phyloP scores from a whole-genome alignment of 2,888 invertebrate genomes.

The Lacanobia wlatinum region DNA sequence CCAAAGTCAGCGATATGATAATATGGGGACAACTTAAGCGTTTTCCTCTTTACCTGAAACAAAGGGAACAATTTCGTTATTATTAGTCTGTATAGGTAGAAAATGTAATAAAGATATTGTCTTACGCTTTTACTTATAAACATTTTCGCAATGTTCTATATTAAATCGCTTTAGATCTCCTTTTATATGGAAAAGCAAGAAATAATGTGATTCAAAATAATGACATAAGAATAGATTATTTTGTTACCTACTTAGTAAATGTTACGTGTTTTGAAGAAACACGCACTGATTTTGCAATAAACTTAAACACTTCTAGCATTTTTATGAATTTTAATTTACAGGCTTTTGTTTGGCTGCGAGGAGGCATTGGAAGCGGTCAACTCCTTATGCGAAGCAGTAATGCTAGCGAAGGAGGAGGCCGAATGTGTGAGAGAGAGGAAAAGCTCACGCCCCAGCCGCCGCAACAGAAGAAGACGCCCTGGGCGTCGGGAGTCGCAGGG shows the following conservation, averaged over 20 bases:
- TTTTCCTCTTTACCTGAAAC: constrained; percentile 66
- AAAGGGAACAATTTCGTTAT: constrained; percentile 59
- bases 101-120: constrained; percentile 42
- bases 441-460: no score
- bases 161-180: constrained; percentile 22
- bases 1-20: constrained; percentile 65
- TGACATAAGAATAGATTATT: not conserved
- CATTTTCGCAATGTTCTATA: constrained; percentile 28
- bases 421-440: no score
- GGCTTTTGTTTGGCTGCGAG: no score
- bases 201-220: constrained; percentile 1
- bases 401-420: no score
- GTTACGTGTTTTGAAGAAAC: not conserved
- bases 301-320: no score
- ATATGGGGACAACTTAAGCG: constrained; percentile 55
- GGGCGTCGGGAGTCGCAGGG: no score
- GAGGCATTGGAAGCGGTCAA: no score
- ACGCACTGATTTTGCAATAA: no score
- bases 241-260: not conserved
- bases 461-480: no score
- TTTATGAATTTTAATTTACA: no score
- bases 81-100: constrained; percentile 41
- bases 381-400: no score
- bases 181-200: not conserved
- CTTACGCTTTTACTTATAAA: constrained; percentile 35